Evolutionary conservation across 2,113 vertebrate species (phyloP).

Genomic region (Chionomys nivalis): DNA sequence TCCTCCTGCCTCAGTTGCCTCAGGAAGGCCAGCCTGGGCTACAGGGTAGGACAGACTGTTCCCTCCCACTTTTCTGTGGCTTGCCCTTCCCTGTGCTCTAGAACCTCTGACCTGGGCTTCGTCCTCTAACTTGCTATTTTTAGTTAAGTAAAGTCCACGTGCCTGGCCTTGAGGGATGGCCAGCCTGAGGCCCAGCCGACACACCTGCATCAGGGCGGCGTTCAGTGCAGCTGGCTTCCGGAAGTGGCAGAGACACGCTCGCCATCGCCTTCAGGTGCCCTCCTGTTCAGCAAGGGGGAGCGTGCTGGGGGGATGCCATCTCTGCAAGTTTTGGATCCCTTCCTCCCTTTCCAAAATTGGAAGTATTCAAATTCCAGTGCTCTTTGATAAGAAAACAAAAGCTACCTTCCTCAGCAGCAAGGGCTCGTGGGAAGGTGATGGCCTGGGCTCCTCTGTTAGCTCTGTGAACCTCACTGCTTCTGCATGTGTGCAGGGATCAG

Average conservation of each 20-base stretch:
- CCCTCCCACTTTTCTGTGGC: background rate
- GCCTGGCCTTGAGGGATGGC: constrained; percentile 1
- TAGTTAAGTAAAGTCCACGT: background rate
- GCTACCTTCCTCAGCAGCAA: background rate
- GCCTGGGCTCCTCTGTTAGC: background rate
- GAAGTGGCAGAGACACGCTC: background rate
- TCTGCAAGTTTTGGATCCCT: background rate
- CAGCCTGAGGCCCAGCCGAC: background rate
- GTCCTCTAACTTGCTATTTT: background rate
- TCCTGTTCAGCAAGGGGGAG: rapidly evolving
- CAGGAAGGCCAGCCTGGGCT: background rate
- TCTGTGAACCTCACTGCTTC: too few species aligned
- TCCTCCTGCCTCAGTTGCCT: background rate
- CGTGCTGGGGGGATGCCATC: rapidly evolving
- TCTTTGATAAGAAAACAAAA: background rate
- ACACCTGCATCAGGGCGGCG: background rate
- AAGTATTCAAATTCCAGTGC: background rate
- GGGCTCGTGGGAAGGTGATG: background rate
- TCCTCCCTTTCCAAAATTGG: background rate
- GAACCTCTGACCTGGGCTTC: background rate
- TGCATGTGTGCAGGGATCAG: background rate
- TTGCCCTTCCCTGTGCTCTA: background rate
- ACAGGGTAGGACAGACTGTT: background rate
- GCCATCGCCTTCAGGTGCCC: constrained; percentile 62
- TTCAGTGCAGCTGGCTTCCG: background rate